Percentiles rank a stretch among this genome's conserved stretches.
Conservation (phyloP, 2,888 invertebrate genomes). For the Amphipyra berbera region DNA sequence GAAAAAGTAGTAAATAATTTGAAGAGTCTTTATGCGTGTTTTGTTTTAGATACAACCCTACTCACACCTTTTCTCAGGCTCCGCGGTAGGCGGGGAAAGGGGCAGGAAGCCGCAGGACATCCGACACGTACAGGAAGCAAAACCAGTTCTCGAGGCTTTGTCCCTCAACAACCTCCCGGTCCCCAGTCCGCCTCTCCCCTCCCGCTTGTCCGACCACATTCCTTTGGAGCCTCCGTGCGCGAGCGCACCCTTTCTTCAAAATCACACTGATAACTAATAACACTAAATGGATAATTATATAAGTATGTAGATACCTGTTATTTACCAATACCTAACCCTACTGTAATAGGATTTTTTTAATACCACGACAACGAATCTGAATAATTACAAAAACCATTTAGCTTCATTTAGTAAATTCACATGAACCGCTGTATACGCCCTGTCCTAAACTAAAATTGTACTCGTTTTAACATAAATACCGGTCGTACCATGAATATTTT, state of each 20-base stretch:
- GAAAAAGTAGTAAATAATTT: background rate
- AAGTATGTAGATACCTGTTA: no score
- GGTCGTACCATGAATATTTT: slow-evolving; percentile 39
- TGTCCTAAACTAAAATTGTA: slow-evolving; percentile 17
- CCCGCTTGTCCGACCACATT: slow-evolving; percentile 83
- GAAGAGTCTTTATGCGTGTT: slow-evolving; percentile 20
- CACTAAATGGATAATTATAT: slow-evolving; percentile 31
- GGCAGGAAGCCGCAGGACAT: slow-evolving; percentile 90
- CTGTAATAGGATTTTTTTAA: no score
- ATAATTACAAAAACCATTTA: no score
- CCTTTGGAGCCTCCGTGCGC: slow-evolving; percentile 81
- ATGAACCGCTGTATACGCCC: slow-evolving; percentile 15
- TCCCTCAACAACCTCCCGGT: slow-evolving; percentile 82
- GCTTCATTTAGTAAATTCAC: slow-evolving; percentile 13
- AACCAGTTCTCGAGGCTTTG: slow-evolving; percentile 88
- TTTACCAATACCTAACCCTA: no score
- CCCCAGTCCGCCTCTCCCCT: slow-evolving; percentile 65
- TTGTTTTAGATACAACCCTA: slow-evolving; percentile 70
- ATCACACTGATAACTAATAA: slow-evolving; percentile 61
- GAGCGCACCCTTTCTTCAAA: slow-evolving; percentile 76
- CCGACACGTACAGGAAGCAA: slow-evolving; percentile 90
- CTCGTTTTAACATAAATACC: slow-evolving; percentile 30
- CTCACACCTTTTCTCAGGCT: slow-evolving; percentile 70
- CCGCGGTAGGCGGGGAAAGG: slow-evolving; percentile 73
- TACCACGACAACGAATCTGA: no score